A percentile compares a stretch with the other conserved stretches of the same genome.
Conservation (phyloP, 2,113 vertebrate genomes). For the Sitta europaea region DNA sequence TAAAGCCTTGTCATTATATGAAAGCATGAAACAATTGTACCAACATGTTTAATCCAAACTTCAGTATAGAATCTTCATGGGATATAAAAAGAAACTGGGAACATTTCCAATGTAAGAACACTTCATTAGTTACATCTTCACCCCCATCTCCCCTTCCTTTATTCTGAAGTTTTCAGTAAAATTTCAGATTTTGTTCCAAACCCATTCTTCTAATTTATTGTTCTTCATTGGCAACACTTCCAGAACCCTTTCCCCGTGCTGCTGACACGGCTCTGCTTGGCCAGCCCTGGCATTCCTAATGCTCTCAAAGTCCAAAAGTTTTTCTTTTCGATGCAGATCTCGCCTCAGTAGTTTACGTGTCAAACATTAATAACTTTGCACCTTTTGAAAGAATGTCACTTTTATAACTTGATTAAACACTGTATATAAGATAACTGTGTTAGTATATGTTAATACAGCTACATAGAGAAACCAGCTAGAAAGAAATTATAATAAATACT, state of each 20-base stretch:
- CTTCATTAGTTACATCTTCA: neutral
- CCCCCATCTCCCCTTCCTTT: neutral
- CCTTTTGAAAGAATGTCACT: conserved; percentile 65
- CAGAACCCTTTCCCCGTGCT: neutral
- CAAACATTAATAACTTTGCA: conserved; percentile 60
- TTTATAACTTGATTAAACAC: conserved; percentile 67
- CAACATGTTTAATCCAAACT: neutral
- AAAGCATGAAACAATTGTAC: neutral
- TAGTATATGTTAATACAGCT: conserved; percentile 57
- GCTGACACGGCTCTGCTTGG: neutral
- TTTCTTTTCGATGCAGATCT: conserved; percentile 17
- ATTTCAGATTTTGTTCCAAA: neutral
- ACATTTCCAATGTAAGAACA: neutral
- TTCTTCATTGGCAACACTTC: neutral
- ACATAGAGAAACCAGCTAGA: conserved; percentile 4
- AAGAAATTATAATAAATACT: conserved; percentile 53
- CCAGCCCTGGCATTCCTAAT: neutral
- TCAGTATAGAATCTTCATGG: neutral
- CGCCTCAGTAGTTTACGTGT: conserved; percentile 44
- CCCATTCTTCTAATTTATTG: neutral
- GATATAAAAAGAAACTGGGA: neutral
- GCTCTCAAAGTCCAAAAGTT: neutral
- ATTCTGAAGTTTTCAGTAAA: neutral
- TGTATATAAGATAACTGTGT: conserved; percentile 59
- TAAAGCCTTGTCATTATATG: neutral